Evolutionary conservation across 2,888 invertebrate species (phyloP).

Genomic region (Horisme vitalbata): DNA sequence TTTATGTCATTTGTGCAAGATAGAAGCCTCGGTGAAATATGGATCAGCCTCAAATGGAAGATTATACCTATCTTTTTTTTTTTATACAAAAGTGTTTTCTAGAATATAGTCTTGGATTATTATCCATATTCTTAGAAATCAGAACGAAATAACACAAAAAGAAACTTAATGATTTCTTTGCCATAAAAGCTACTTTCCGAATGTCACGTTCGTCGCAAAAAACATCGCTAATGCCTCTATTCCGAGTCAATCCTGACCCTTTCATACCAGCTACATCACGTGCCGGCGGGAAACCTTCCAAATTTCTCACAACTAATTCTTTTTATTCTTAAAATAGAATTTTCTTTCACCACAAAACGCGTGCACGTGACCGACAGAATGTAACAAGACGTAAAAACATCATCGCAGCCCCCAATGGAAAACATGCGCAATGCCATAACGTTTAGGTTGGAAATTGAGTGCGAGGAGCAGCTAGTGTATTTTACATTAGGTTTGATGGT

Average conservation of each 20-base stretch:
- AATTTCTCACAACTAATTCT: slow-evolving; percentile 33
- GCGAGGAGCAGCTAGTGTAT: slow-evolving; percentile 6
- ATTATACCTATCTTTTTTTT: no score
- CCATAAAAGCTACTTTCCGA: slow-evolving; percentile 7
- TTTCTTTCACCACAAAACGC: slow-evolving; percentile 33
- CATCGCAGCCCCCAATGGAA: neutral
- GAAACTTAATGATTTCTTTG: slow-evolving; percentile 5
- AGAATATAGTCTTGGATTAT: no score
- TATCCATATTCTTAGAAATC: neutral
- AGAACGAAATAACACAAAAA: neutral
- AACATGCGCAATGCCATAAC: neutral
- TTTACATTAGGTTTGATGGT: slow-evolving; percentile 30
- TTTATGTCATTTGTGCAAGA: no score
- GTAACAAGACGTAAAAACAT: slow-evolving; percentile 14
- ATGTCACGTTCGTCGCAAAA: slow-evolving; percentile 25
- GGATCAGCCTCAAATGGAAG: no score
- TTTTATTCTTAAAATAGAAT: slow-evolving; percentile 33
- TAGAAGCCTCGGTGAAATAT: no score
- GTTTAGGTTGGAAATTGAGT: slow-evolving; percentile 9
- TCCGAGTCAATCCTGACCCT: slow-evolving; percentile 30
- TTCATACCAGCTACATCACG: slow-evolving; percentile 29
- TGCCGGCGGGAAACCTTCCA: slow-evolving; percentile 26
- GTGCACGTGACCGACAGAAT: slow-evolving; percentile 32
- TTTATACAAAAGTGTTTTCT: no score
- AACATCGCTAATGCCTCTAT: slow-evolving; percentile 29